Base-by-base conservation (phyloP, 2,888 invertebrate species). In the Melitaea athalia region DNA sequence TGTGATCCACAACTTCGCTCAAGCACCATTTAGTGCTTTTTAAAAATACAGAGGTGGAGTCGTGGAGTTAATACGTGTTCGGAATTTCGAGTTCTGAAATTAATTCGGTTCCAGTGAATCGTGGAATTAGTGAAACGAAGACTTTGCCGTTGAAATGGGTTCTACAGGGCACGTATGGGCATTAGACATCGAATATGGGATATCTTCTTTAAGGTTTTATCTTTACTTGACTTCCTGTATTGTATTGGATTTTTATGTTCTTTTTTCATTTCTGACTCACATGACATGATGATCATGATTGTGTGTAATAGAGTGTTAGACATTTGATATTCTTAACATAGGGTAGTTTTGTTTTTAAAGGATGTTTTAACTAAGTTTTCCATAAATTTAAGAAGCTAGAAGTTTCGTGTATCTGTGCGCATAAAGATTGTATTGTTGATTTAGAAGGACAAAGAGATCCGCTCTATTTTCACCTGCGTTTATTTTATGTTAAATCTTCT, bases 11-110 rank as follows among this genome's bases (percentile, higher is more conserved):
- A 71, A 65, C 65, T 69, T 47, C 67, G 62, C 64, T 67, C 59
- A 63, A 71, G 68, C 66, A 59, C 67, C 71, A 72, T 64, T 71
- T 71, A 72, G 68, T 59, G 63, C 63, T 63, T 70, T 70, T 70
- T 70, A 72, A 73, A 72, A 70, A 68, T 70, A 72, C 63, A 63
- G 66, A 63, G 65, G 69, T 69, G 63, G 52, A 55, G 67, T 60
- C 49, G 69, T 69, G 63, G 52, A 55, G 67, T 60, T 52, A 60
- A 45, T 65, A 73, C 73, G 73, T 73, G 73, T 67, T 67, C 61
- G 63, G 72, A 72, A 72, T 74, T 67, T 70, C 64, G 68, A 68
- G 57, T 64, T 63, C 63, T 57, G 67, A 64, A 74, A 72, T 74
- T 74, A 74, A 74, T 74, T 74, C 67, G 68, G 64, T 68, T 57